Evolutionary conservation across 2,113 vertebrate species (phyloP).

Genomic region (Geococcyx californianus): DNA sequence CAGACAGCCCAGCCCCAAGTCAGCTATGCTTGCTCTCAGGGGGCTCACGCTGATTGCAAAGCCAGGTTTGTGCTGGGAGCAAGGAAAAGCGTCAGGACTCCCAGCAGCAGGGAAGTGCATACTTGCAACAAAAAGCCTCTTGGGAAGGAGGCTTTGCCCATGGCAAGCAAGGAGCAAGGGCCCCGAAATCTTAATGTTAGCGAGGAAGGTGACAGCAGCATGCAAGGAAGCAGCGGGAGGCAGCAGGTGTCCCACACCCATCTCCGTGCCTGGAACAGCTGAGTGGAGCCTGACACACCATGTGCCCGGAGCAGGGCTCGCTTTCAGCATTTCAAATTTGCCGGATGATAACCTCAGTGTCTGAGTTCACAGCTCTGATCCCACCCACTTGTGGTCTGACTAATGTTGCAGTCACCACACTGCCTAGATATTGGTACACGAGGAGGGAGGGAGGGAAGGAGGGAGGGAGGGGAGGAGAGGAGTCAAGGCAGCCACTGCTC

Average conservation of each 20-base stretch:
- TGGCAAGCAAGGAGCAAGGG: not conserved
- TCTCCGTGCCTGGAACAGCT: not conserved
- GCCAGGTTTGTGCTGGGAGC: not conserved
- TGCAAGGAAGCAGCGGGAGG: not conserved
- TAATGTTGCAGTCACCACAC: slow-evolving; percentile 29
- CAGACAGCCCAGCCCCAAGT: not conserved
- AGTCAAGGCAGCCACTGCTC: not conserved
- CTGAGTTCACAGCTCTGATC: not conserved
- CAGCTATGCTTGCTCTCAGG: not conserved
- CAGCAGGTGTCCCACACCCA: not conserved
- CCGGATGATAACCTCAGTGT: slow-evolving; percentile 6
- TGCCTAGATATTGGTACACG: slow-evolving; percentile 6
- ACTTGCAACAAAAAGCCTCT: not conserved
- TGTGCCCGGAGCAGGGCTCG: accelerated
- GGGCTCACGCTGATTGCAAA: not conserved
- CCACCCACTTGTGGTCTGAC: slow-evolving; percentile 56
- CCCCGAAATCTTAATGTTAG: not conserved
- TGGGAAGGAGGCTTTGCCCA: not conserved
- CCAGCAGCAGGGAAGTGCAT: accelerated
- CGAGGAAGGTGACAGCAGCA: not conserved
- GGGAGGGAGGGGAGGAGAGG: not conserved
- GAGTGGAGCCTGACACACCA: accelerated
- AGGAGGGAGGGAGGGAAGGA: not conserved
- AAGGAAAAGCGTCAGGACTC: accelerated
- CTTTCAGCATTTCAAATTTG: slow-evolving; percentile 16